phyloP scores from a whole-genome alignment of 2,888 invertebrate species.

The Melinopterus prodromus region DNA sequence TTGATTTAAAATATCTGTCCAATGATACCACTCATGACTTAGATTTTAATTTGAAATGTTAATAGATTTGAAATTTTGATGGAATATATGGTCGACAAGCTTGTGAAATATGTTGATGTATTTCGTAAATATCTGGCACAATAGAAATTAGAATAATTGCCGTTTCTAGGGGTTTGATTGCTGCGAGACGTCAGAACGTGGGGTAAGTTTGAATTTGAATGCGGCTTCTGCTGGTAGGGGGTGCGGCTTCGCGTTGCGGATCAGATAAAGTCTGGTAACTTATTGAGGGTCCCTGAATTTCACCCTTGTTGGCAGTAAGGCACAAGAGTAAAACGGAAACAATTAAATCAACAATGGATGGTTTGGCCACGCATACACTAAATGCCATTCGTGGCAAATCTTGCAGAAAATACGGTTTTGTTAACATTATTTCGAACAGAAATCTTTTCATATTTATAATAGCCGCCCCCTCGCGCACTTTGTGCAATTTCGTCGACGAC shows the following conservation, averaged over 20 bases:
- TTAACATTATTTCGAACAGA: conserved; percentile 57
- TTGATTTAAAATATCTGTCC: too few relatives aligned
- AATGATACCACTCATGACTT: too few relatives aligned
- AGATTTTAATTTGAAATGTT: not conserved
- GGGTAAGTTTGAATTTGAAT: conserved; percentile 17
- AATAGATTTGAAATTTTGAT: not conserved
- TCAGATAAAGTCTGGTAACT: conserved; percentile 34
- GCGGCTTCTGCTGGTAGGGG: not conserved
- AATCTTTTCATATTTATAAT: conserved; percentile 58
- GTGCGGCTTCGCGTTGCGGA: conserved; percentile 17
- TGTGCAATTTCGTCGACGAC: not conserved
- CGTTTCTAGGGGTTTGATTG: conserved; percentile 12
- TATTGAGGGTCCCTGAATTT: conserved; percentile 53
- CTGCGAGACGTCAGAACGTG: not conserved
- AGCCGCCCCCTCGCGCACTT: conserved; percentile 33
- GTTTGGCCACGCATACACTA: conserved; percentile 59
- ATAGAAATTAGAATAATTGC: conserved; percentile 9
- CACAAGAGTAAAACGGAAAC: conserved; percentile 62
- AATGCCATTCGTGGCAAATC: conserved; percentile 60
- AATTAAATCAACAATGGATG: conserved; percentile 64
- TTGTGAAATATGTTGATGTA: not conserved
- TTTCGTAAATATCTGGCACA: not conserved
- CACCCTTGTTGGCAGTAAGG: conserved; percentile 54
- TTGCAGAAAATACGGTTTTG: conserved; percentile 62
- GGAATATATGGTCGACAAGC: not conserved